Base-by-base conservation (phyloP, 2,888 invertebrate genomes). In the Microctonus aethiopoides region DNA sequence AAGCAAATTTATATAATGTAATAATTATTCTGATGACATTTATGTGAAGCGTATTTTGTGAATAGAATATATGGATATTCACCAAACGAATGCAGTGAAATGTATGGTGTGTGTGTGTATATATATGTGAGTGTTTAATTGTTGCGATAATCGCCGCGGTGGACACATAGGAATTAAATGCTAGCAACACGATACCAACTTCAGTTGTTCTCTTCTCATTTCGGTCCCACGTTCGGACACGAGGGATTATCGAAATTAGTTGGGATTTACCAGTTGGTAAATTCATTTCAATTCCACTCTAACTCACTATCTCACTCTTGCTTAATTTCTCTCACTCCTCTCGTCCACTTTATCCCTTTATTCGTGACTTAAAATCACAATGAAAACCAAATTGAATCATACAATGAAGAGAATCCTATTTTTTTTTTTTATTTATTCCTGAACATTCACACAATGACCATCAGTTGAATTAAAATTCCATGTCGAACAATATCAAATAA, bases 191-290 rank as follows among this genome's bases (percentile, higher is more conserved):
- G 24, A 54, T n/a, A 13, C 11, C 26, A 26, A n/a, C 20, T 46
- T 46, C 46, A 46, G 16, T 46, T 46, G 46, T 46, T 16, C 46
- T 5, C 6, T 16, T 46, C 46, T 46, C 16, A 46, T 24, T 22
- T 54, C 10, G 10, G 13, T 26, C 13, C 11, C 26, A 13, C 54
- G 54, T n/a, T 54, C 10, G 54, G 54, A 24, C 54, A 26, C 46
- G 16, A 46, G 46, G 54, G 54, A 54, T 54, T 54, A 54, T 24
- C 24, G 26, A 54, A 54, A 54, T 54, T 54, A 54, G 54, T 24
- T 46, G n/a, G 54, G 54, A 54, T 54, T 26, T 54, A 26, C 54
- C 54, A 54, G 54, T 54, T 54, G 54, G 54, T 26, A n/a, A 54
- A 54, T 54, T 54, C 24, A 54, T 24, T 54, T 22, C 13, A 54